phyloP scores from a whole-genome alignment of 2,888 invertebrate genomes.

The Pterostichus madidus region DNA sequence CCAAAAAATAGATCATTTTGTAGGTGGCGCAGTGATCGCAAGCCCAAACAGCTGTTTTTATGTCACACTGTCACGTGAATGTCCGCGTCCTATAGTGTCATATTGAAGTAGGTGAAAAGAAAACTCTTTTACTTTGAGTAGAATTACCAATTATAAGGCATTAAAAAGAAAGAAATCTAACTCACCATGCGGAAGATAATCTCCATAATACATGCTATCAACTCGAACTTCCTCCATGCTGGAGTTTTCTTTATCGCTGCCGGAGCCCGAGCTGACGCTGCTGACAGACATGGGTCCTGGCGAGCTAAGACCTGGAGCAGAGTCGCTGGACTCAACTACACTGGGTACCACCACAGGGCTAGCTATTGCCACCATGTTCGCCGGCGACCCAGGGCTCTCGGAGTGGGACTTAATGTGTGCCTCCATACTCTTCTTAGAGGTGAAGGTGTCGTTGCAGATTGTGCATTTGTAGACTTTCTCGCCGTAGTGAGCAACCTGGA shows the following conservation, averaged over 20 bases:
- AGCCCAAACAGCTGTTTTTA: no score
- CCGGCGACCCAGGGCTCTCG: slow-evolving; percentile 76
- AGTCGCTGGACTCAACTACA: slow-evolving; percentile 26
- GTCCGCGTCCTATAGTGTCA: no score
- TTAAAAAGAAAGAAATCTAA: background rate
- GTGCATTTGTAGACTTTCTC: slow-evolving; percentile 96
- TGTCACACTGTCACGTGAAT: no score
- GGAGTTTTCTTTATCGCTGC: slow-evolving; percentile 70
- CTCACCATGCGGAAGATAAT: slow-evolving; percentile 4
- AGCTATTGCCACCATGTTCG: slow-evolving; percentile 75
- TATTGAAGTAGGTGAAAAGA: no score
- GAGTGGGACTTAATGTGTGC: slow-evolving; percentile 90
- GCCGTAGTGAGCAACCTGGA: slow-evolving; percentile 90
- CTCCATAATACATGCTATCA: slow-evolving; percentile 20
- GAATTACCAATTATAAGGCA: no score
- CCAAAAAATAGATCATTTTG: no score
- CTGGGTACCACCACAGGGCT: slow-evolving; percentile 63
- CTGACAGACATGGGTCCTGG: slow-evolving; percentile 67
- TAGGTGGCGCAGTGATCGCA: no score
- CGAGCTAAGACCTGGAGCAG: slow-evolving; percentile 65
- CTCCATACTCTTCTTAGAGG: slow-evolving; percentile 94
- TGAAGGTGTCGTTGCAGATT: slow-evolving; percentile 93
- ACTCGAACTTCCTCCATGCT: background rate
- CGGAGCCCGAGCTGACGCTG: slow-evolving; percentile 67
- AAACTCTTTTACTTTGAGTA: no score